Percentiles rank a stretch among this genome's conserved stretches.
phyloP scores from a whole-genome alignment of 2,113 vertebrate species.

The Dasypus novemcinctus region DNA sequence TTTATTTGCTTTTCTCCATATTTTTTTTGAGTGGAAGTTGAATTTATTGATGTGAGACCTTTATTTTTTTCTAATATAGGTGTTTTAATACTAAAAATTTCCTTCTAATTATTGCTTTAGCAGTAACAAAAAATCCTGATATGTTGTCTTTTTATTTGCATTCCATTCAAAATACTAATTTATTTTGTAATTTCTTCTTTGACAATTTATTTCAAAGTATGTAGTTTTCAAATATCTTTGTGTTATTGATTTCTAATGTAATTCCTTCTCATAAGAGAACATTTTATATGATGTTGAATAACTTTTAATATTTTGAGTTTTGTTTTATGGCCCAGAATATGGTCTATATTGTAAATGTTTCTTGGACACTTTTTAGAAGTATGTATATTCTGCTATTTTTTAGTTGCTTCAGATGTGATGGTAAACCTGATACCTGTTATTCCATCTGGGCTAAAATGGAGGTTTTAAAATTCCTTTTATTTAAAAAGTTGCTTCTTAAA shows the following conservation, averaged over 20 bases:
- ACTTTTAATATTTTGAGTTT: background rate
- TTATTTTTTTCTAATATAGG: background rate
- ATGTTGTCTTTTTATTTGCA: background rate
- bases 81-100: background rate
- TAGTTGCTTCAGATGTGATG: background rate
- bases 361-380: background rate
- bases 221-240: background rate
- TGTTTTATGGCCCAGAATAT: background rate
- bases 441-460: background rate
- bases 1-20: background rate
- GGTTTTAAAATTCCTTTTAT: background rate
- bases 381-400: background rate
- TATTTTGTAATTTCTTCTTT: background rate
- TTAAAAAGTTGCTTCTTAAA: background rate
- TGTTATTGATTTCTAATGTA: slow-evolving; percentile 12
- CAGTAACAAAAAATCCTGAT: background rate
- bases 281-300: background rate
- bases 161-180: background rate
- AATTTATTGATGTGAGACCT: background rate
- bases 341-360: background rate
- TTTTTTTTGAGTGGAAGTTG: background rate
- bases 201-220: background rate
- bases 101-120: background rate
- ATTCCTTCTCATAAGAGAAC: background rate
- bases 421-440: background rate